phyloP scores from a whole-genome alignment of 2,113 vertebrate genomes.

The Caretta caretta region DNA sequence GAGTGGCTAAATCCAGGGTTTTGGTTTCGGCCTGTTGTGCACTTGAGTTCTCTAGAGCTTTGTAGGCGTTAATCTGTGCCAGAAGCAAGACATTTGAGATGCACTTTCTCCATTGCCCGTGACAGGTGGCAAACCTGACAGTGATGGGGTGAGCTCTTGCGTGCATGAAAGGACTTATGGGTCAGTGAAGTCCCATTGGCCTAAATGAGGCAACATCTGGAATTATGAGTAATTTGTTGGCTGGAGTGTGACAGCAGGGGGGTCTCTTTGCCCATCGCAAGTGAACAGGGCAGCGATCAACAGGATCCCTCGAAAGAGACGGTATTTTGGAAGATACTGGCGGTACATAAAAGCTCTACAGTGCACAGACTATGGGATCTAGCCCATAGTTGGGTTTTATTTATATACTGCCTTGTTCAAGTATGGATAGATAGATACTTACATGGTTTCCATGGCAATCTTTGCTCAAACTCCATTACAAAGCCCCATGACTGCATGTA shows the following conservation, averaged over 20 bases:
- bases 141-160: background rate
- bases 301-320: slow-evolving; percentile 41
- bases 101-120: fast-evolving
- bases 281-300: background rate
- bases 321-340: background rate
- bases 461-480: background rate
- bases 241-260: background rate
- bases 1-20: background rate
- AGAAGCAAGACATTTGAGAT: background rate
- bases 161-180: background rate
- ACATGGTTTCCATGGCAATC: background rate
- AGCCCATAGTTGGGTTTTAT: background rate
- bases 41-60: background rate
- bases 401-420: background rate
- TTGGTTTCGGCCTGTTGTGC: background rate
- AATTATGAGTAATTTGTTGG: background rate
- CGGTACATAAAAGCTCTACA: background rate
- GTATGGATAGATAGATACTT: background rate
- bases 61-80: background rate
- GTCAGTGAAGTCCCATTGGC: slow-evolving; percentile 40
- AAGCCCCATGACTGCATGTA: background rate
- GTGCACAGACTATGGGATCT: background rate
- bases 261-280: background rate
- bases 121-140: background rate
- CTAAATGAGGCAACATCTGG: slow-evolving; percentile 46